Evolutionary conservation across 2,113 vertebrate genomes (phyloP), one percentile per base, ranked within the genome.

Genomic region (Marmota flaviventris): DNA sequence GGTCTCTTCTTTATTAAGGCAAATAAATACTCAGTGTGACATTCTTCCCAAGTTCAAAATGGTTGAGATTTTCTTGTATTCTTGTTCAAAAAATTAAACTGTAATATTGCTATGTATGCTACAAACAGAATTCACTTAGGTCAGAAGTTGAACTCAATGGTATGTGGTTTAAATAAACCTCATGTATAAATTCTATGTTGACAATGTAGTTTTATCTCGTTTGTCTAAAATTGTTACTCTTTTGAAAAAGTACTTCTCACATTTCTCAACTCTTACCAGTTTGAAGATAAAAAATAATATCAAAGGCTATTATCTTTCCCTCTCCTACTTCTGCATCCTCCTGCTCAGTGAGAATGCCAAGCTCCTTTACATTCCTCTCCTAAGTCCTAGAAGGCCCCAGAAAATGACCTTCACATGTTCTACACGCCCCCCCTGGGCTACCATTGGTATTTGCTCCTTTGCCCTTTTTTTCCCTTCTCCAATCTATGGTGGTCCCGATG

Each of bases 221-320:
- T 72, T 75, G 56, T 17, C 27, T 65, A 37, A 79, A 85, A 79
- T 85, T 63, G 65, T 89, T 96, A 85, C 27, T 88, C 65, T 70
- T 93, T 85, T 65, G 53, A 65, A 91, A 93, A 85, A 70, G 20
- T 48, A 42, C 51, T 83, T 25, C 37, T 63, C 48, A 0, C 53
- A 81, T 73, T 39, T 84, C 56, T 65, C 53, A 79, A 61, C 25
- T 70, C 73, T 96, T 56, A 86, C 32, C 37, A 90, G 34, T 79
- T 78, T 48, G 42, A 84, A 34, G 89, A 79, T 85, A 93, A 97
- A 97, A 45, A 93, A 48, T 76, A 69, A 90, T 53, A 94, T 61
- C 16, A 70, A 76, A 89, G 91, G 18, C 34, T 78, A 90, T 53
- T 65, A 0, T 48, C 12, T 51, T 77, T 39, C 65, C n/a, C 27